phyloP scores from a whole-genome alignment of 2,888 invertebrate species.

The Euclidia mi region DNA sequence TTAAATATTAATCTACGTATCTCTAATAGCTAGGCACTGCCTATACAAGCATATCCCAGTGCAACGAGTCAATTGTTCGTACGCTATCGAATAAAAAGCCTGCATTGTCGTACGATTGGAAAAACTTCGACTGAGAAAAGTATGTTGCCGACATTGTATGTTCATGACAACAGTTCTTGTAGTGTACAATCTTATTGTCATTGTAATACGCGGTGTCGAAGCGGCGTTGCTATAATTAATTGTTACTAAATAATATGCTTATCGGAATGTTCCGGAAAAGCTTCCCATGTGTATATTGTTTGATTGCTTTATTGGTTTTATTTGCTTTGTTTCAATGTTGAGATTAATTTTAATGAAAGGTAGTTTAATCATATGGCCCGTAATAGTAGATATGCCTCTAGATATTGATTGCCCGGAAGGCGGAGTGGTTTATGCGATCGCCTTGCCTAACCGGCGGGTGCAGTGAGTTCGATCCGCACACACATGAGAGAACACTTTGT shows the following conservation, averaged over 20 bases:
- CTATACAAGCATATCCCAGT: conserved; percentile 32
- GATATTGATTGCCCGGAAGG: too few relatives aligned
- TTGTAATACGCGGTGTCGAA: conserved; percentile 35
- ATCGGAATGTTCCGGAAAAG: neutral
- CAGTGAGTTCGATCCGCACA: too few relatives aligned
- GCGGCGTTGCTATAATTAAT: conserved; percentile 32
- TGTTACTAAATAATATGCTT: conserved; percentile 14
- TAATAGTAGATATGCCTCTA: too few relatives aligned
- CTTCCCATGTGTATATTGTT: conserved; percentile 4
- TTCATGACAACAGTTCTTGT: conserved; percentile 39
- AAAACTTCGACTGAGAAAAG: conserved; percentile 55
- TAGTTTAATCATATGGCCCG: too few relatives aligned
- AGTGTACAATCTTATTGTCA: conserved; percentile 39
- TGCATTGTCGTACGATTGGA: conserved; percentile 52
- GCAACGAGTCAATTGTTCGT: conserved; percentile 49
- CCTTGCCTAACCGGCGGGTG: too few relatives aligned
- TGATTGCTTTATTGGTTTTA: too few relatives aligned
- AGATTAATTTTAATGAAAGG: too few relatives aligned
- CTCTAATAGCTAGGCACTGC: conserved; percentile 25
- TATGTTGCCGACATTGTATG: conserved; percentile 53
- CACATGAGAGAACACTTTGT: too few relatives aligned
- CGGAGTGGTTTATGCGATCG: too few relatives aligned
- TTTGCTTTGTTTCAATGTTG: too few relatives aligned
- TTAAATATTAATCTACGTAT: conserved; percentile 6
- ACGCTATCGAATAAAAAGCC: conserved; percentile 46